Evolutionary conservation across 2,888 invertebrate species (phyloP).

Genomic region (Linnaemya tessellans): DNA sequence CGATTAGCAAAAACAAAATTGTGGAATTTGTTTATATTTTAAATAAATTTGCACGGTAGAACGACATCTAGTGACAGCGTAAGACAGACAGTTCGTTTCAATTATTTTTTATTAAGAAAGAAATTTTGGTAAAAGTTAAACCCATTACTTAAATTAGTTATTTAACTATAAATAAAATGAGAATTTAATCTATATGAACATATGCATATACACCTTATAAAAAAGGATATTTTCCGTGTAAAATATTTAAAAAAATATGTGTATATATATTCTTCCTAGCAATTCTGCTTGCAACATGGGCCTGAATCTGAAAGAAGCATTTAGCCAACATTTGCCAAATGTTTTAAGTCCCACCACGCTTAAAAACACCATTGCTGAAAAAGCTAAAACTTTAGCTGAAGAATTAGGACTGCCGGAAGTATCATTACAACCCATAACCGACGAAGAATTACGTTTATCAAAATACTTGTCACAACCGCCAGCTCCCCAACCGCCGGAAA

Average conservation of each 20-base stretch:
- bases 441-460: conserved; percentile 75
- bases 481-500: conserved; percentile 55
- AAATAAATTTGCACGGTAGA: too few relatives aligned
- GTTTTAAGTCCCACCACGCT: conserved; percentile 87
- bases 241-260: background rate
- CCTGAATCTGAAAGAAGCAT: conserved; percentile 75
- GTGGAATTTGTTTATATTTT: too few relatives aligned
- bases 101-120: too few relatives aligned
- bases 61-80: too few relatives aligned
- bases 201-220: too few relatives aligned
- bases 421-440: conserved; percentile 76
- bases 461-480: conserved; percentile 70
- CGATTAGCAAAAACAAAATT: too few relatives aligned
- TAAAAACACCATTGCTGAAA: conserved; percentile 88
- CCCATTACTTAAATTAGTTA: too few relatives aligned
- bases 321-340: conserved; percentile 83
- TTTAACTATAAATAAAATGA: too few relatives aligned
- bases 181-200: too few relatives aligned
- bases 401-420: conserved; percentile 79
- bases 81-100: too few relatives aligned
- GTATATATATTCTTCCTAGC: background rate
- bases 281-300: conserved; percentile 61
- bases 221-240: too few relatives aligned
- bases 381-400: conserved; percentile 86
- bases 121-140: too few relatives aligned